Conservation (phyloP, 2,113 vertebrate genomes). For the Panthera tigris region DNA sequence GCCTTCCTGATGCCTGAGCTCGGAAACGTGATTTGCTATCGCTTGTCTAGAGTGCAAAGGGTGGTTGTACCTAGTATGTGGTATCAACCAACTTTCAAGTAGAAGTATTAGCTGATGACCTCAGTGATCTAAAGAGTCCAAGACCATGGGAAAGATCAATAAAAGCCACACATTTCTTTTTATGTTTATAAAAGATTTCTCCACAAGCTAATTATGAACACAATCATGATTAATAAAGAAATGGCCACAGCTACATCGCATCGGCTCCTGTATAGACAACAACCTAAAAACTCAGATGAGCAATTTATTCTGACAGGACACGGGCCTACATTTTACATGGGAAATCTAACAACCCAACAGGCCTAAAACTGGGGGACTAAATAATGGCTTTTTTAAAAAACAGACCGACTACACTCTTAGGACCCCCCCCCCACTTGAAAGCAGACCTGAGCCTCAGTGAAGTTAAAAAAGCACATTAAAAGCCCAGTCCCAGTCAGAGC, state of each 20-base stretch:
- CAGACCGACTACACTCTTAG: neutral
- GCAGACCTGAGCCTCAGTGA: neutral
- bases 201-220: neutral
- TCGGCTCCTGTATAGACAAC: neutral
- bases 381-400: neutral
- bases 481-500: neutral
- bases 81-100: neutral
- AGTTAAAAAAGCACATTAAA: neutral
- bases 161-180: neutral
- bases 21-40: neutral
- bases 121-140: neutral
- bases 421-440: neutral
- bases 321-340: neutral
- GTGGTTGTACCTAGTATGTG: neutral
- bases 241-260: neutral
- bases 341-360: neutral
- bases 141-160: neutral
- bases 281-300: neutral
- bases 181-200: neutral
- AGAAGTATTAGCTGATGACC: neutral
- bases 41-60: neutral
- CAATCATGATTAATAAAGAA: neutral
- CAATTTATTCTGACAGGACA: neutral
- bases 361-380: neutral
- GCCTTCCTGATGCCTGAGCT: neutral